phyloP scores from a whole-genome alignment of 53 echinoderm and acorn worm species.

The Patiria pectinifera region DNA sequence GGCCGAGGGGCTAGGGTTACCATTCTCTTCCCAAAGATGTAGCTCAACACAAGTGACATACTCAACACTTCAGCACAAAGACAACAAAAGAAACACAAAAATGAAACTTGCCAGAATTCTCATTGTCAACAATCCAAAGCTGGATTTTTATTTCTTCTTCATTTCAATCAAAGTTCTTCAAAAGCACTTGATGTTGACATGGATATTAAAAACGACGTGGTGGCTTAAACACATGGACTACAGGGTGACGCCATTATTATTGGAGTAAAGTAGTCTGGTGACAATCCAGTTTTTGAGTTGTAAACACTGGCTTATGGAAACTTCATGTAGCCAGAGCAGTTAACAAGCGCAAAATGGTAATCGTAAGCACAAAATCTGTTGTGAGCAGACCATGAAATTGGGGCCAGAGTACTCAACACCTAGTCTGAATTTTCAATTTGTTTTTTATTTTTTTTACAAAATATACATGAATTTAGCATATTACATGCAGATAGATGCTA shows the following conservation, averaged over 20 bases:
- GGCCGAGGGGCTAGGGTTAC: too few species aligned
- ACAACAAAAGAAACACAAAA: background rate
- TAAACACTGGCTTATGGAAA: background rate
- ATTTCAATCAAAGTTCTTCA: slow-evolving; percentile 29
- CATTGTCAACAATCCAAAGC: slow-evolving; percentile 47
- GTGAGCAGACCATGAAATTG: too few species aligned
- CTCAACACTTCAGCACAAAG: background rate
- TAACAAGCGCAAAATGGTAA: background rate
- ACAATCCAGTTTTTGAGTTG: background rate
- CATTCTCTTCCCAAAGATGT: too few species aligned
- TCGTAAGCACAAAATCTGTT: background rate
- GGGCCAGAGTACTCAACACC: background rate
- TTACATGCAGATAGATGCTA: background rate
- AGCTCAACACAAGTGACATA: too few species aligned
- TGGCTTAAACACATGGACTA: background rate
- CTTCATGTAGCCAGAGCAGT: background rate
- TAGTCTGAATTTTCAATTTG: background rate
- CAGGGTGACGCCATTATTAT: background rate
- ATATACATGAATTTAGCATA: background rate
- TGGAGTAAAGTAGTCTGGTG: background rate
- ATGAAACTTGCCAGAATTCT: background rate
- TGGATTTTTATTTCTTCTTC: slow-evolving; percentile 22
- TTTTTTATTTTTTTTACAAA: background rate
- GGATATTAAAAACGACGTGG: background rate
- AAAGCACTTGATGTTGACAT: slow-evolving; percentile 2